Evolutionary conservation across 2,797 vertebrate genomes (phyloP), one percentile per base, ranked within the genome.

Genomic region (Aulostomus chinensis): DNA sequence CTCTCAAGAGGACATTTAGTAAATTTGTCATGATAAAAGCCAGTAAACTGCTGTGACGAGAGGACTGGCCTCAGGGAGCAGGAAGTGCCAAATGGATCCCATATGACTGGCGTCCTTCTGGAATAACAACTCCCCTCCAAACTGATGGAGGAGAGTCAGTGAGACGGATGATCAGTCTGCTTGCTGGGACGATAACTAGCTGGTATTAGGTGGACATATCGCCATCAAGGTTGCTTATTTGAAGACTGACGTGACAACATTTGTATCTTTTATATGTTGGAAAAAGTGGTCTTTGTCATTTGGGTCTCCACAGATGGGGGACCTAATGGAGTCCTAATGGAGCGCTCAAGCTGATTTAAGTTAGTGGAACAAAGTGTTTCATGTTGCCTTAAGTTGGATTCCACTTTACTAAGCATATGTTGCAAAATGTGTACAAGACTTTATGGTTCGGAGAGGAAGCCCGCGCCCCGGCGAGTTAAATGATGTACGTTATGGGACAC

Each of bases 11-110:
- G 52, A 49, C 47, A 52, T 34, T 56, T 34, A 10, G 18, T 69
- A 28, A 57, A 49, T 71, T 63, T 52, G 48, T 75, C 29, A 51
- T 17, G 58, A 73, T 36, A 43, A 65, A 68, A 50, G 30, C 53
- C 43, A 46, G 41, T 26, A 8, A 60, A 30, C 51, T 54, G 20
- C 55, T 37, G 39, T 41, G 56, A 68, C 48, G 59, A 54, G 60
- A 46, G 53, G 60, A 62, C 24, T 54, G 20, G 62, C 51, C 46
- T 80, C 34, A 63, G 31, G 71, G 64, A 55, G 41, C 74, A 83
- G 77, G 77, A 87, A 85, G 78, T 66, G 57, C 48, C 57, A 70
- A 86, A 87, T 87, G 73, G 77, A 77, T 83, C 56, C 84, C 81
- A 87, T 78, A 83, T 84, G 85, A 81, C 42, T 10, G 68, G 55